Evolutionary conservation across 2,888 invertebrate genomes (phyloP).

Genomic region (Nephrotoma appendiculata): DNA sequence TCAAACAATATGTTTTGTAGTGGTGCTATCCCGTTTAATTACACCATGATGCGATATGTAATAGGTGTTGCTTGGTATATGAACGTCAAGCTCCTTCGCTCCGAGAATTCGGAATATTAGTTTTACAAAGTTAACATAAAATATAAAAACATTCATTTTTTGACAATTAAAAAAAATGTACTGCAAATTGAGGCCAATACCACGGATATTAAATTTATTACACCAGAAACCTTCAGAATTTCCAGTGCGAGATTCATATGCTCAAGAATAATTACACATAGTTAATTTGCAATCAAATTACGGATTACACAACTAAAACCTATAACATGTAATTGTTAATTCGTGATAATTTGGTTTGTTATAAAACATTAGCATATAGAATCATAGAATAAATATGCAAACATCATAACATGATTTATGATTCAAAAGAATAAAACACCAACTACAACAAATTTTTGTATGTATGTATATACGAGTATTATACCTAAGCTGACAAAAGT

Average conservation of each 20-base stretch:
- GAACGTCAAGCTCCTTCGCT: too few species aligned
- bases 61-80: too few species aligned
- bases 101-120: too few species aligned
- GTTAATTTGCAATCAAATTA: not conserved
- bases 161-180: too few species aligned
- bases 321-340: not conserved
- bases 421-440: not conserved
- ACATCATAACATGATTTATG: not conserved
- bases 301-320: not conserved
- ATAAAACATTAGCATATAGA: not conserved
- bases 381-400: not conserved
- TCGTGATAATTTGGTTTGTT: not conserved
- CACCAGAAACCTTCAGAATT: not conserved
- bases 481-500: not conserved
- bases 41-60: too few species aligned
- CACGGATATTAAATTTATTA: not conserved
- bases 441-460: not conserved
- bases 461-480: not conserved
- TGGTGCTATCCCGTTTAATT: too few species aligned
- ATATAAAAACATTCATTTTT: too few species aligned
- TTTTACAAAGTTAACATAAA: too few species aligned
- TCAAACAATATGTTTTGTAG: too few species aligned
- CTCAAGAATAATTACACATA: not conserved
- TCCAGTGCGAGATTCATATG: not conserved
- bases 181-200: not conserved